These are phyloP conservation scores for Apodemia duryi DNA, from an alignment of 2,888 invertebrate genomes.

Conservation along the genomic window DNA sequence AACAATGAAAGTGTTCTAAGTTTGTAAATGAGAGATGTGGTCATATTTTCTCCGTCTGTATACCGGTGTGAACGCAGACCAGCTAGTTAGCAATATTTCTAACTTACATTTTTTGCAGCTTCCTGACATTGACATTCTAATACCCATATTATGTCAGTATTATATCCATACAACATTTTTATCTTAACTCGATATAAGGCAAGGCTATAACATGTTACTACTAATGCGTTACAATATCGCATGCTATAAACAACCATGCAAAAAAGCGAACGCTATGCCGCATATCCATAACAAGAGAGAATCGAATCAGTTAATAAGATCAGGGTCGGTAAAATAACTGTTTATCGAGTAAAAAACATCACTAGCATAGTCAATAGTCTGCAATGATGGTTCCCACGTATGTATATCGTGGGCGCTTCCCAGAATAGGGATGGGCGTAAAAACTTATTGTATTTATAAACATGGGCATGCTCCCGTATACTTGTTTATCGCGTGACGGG, in stretches of 20 bases:
- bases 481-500: neutral
- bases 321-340: conserved; percentile 31
- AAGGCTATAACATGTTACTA: neutral
- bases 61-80: too few relatives aligned
- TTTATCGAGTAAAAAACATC: conserved; percentile 23
- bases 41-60: too few relatives aligned
- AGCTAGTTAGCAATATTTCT: too few relatives aligned
- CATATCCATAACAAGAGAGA: conserved; percentile 27
- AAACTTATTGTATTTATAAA: conserved; percentile 27
- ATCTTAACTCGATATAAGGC: neutral
- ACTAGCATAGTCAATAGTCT: conserved; percentile 24
- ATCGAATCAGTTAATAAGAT: conserved; percentile 30
- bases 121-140: neutral
- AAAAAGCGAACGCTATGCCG: conserved; percentile 27
- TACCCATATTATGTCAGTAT: neutral
- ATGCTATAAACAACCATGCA: conserved; percentile 17
- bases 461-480: conserved; percentile 19
- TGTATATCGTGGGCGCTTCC: conserved; percentile 23
- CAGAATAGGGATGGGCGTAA: conserved; percentile 26
- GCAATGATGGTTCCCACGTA: conserved; percentile 29
- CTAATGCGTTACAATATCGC: neutral
- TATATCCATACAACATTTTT: neutral
- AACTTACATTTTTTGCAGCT: too few relatives aligned
- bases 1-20: too few relatives aligned
- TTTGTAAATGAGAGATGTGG: too few relatives aligned